Percentiles rank a stretch among this genome's conserved stretches.
Evolutionary conservation across 2,113 vertebrate genomes (phyloP).

Genomic region (Pluvialis apricaria): DNA sequence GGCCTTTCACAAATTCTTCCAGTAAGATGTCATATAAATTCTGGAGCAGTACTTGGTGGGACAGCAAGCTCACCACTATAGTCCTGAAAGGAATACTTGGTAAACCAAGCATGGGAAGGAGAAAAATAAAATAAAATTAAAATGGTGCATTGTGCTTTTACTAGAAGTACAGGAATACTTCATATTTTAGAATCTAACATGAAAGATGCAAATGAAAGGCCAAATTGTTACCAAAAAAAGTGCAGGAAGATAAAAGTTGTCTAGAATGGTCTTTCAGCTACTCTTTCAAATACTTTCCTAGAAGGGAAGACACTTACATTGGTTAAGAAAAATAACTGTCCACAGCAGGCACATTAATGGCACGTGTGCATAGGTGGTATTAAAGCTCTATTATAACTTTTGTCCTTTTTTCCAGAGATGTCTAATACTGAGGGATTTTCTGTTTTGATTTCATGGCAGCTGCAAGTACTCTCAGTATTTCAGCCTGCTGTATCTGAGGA

Average conservation of each 20-base stretch:
- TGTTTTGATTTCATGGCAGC: neutral
- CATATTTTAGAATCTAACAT: neutral
- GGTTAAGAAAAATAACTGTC: neutral
- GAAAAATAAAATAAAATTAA: neutral
- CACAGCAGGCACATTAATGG: neutral
- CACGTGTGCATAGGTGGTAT: neutral
- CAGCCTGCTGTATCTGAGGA: neutral
- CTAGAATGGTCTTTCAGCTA: neutral
- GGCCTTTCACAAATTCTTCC: constrained; percentile 92
- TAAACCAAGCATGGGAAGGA: neutral
- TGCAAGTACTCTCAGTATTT: neutral
- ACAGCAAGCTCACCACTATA: constrained; percentile 94
- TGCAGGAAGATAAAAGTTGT: neutral
- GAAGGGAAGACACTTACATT: neutral
- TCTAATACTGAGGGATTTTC: neutral
- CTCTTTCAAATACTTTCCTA: neutral
- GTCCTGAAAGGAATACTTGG: constrained; percentile 93
- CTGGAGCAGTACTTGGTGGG: constrained; percentile 96
- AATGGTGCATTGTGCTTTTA: neutral
- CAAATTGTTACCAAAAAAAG: neutral
- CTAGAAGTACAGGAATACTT: neutral
- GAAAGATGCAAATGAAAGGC: neutral
- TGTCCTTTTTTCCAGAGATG: neutral
- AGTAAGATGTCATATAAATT: constrained; percentile 94
- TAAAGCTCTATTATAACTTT: neutral